phyloP scores from a whole-genome alignment of 2,888 invertebrate species.

The Himalopsyche japonica region DNA sequence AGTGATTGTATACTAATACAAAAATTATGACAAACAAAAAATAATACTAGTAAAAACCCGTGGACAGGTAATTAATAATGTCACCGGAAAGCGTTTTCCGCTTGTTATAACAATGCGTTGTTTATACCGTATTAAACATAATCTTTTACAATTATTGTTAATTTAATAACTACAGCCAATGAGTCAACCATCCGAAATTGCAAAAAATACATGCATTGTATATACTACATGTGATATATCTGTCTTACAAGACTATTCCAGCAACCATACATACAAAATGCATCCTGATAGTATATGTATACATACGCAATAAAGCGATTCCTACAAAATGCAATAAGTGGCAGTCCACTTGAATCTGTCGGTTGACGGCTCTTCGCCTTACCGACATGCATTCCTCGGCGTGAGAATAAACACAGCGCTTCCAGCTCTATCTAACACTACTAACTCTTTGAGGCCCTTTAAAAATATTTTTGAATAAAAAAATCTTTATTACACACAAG shows the following conservation, averaged over 20 bases:
- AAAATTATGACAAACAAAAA: too few species aligned
- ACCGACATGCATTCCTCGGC: slow-evolving; percentile 18
- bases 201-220: background rate
- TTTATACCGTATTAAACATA: too few species aligned
- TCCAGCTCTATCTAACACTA: background rate
- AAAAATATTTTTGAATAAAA: too few species aligned
- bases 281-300: too few species aligned
- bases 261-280: background rate
- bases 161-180: background rate
- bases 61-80: too few species aligned
- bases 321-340: background rate
- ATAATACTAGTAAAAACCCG: too few species aligned
- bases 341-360: slow-evolving; percentile 3
- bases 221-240: too few species aligned
- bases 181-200: background rate
- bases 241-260: background rate
- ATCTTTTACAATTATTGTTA: too few species aligned
- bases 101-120: too few species aligned
- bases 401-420: slow-evolving; percentile 16
- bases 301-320: background rate
- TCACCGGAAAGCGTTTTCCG: too few species aligned
- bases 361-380: background rate
- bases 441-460: background rate
- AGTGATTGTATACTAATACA: too few species aligned
- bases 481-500: too few species aligned